Conservation (phyloP, 1,140 invertebrate genomes). For the Augochlora pura region DNA sequence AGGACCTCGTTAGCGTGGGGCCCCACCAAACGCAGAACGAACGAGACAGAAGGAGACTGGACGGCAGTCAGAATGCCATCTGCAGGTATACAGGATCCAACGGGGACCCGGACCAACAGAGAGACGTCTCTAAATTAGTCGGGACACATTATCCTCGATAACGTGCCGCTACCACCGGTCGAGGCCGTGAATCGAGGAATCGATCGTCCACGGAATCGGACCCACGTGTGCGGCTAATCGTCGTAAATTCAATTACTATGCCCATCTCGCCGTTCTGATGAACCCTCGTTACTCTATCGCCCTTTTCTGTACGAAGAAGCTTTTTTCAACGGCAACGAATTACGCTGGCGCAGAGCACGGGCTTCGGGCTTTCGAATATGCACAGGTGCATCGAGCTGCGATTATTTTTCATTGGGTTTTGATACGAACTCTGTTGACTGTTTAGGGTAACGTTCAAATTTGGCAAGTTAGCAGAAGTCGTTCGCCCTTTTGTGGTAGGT, state of each 20-base stretch:
- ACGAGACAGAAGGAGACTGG: conserved; percentile 45
- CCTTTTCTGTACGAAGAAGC: too few relatives aligned
- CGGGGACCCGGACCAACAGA: conserved; percentile 51
- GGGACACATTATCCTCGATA: conserved; percentile 78
- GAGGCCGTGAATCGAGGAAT: conserved; percentile 65
- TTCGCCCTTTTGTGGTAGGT: too few relatives aligned
- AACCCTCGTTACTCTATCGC: neutral
- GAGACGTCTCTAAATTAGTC: conserved; percentile 79
- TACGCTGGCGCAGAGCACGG: too few relatives aligned
- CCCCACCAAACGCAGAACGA: conserved; percentile 47
- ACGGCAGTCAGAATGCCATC: conserved; percentile 76
- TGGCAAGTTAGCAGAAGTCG: too few relatives aligned
- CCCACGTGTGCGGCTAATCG: conserved; percentile 50
- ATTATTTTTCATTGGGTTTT: too few relatives aligned
- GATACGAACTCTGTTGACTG: too few relatives aligned
- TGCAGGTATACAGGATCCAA: conserved; percentile 71
- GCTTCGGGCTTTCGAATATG: too few relatives aligned
- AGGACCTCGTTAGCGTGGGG: conserved; percentile 78
- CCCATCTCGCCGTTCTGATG: conserved; percentile 2
- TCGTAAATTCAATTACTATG: conserved; percentile 61
- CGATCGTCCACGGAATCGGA: conserved; percentile 57
- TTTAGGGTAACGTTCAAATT: too few relatives aligned
- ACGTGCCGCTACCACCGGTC: conserved; percentile 69
- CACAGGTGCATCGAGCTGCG: too few relatives aligned
- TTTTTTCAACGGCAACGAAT: too few relatives aligned